Percentiles rank a stretch among this genome's conserved stretches.
These are phyloP conservation scores for Heterochromis multidens DNA, from an alignment of 2,113 vertebrate genomes.

Conservation along the genomic window DNA sequence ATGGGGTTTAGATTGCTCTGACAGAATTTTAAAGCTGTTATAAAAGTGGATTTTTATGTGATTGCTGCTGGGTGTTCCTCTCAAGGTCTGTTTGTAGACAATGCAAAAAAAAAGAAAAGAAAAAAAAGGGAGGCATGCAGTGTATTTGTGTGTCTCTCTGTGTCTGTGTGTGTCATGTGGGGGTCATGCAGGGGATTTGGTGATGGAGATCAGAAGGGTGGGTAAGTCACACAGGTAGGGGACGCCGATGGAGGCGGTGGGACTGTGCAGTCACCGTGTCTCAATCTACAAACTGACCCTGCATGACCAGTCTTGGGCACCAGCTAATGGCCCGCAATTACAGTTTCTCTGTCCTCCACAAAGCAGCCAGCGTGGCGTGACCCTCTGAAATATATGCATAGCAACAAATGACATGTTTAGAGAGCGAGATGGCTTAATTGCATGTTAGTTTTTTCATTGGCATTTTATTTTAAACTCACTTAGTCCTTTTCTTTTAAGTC, in stretches of 20 bases:
- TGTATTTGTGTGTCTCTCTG: neutral
- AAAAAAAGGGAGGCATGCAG: neutral
- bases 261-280: conserved; percentile 67
- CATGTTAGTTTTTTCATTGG: neutral
- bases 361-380: conserved; percentile 70
- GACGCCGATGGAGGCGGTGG: conserved; percentile 44
- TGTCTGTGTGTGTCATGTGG: neutral
- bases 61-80: conserved; percentile 20
- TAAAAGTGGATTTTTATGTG: conserved; percentile 60
- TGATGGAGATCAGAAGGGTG: conserved; percentile 13
- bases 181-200: conserved; percentile 21
- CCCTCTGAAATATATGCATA: conserved; percentile 35
- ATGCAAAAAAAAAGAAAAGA: neutral
- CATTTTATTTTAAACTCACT: neutral
- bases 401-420: conserved; percentile 2
- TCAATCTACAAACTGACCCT: conserved; percentile 59
- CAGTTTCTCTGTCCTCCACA: conserved; percentile 70
- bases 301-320: conserved; percentile 64
- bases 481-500: neutral
- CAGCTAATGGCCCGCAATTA: conserved; percentile 72
- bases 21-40: conserved; percentile 43
- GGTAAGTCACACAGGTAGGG: conserved; percentile 62
- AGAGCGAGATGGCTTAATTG: neutral
- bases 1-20: conserved; percentile 22
- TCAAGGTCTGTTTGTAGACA: conserved; percentile 57